Base-by-base conservation (phyloP, 2,797 vertebrate genomes). In the Myotis vivesi region DNA sequence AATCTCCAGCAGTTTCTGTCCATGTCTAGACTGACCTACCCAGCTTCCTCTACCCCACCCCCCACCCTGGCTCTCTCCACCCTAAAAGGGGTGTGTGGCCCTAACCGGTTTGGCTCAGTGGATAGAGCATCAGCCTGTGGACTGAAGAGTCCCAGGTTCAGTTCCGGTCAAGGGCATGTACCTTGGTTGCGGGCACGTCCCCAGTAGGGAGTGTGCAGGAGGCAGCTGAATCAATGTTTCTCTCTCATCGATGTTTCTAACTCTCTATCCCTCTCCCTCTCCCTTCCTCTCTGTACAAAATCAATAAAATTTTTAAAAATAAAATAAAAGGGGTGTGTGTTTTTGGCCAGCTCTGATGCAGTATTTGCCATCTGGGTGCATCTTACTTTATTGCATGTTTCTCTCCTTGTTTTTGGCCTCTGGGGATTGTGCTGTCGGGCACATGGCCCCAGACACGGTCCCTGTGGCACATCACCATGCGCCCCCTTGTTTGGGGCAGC, bases 301-400 rank as follows among this genome's bases (percentile, higher is more conserved):
- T 15, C 46, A 46, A 46, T 46, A 46, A 15, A 46, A 46, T 3
- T 46, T 46, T 46, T 1, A 15, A 46, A 46, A 46, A 75, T 28
- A 19, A 19, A 17, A 75, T 28, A 22, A 17, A 17, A 75, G 23
- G n/a, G 38, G 5, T 38, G 16, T 44, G n/a, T 62, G 51, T 66
- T 22, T 64, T 25, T 72, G 71, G n/a, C 30, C 33, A 76, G 44
- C 49, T 72, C 55, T 11, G 20, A 44, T 0, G 20, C 66, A 20
- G 49, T 59, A 8, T 81, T 68, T 64, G 77, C 83, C 15, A 17
- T 55, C 57, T n/a, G 73, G 23, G 53, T 8, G 11, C 44, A 19
- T 55, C 94, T 96, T 46, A 8, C 28, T 72, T 73, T n/a, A 41
- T 19, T 55, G 6, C 33, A 57, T 90, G 85, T 88, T 44, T 76